These are phyloP conservation scores for Eidolon helvum DNA, from an alignment of 2,113 vertebrate species.

Conservation along the genomic window DNA sequence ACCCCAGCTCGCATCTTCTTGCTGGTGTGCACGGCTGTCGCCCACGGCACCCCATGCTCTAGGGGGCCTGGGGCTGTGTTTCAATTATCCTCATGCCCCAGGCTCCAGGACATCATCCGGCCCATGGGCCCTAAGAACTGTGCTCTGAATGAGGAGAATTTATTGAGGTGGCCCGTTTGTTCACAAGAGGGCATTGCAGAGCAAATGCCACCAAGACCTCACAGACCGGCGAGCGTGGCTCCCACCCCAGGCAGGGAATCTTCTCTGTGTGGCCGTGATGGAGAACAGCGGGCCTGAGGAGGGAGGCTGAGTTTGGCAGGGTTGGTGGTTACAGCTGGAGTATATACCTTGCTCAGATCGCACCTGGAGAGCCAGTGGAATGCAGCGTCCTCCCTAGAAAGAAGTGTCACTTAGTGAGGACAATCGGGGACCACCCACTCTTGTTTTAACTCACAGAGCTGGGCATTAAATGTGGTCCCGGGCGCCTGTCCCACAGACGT, in stretches of 20 bases:
- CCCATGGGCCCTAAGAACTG: not conserved
- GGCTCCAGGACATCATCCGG: not conserved
- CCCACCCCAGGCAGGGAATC: not conserved
- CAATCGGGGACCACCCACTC: fast-evolving
- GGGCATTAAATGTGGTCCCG: too few species aligned
- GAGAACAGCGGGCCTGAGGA: not conserved
- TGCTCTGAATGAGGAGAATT: not conserved
- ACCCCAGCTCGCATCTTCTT: too few species aligned
- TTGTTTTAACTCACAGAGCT: fast-evolving
- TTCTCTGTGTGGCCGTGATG: not conserved
- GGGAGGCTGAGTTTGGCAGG: not conserved
- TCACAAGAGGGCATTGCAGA: not conserved
- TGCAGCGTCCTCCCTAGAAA: not conserved
- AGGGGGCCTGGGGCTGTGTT: too few species aligned
- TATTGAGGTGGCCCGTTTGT: too few species aligned
- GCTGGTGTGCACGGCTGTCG: too few species aligned
- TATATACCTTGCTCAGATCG: fast-evolving
- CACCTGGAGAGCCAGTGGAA: not conserved
- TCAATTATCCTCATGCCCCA: too few species aligned
- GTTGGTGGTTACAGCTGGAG: not conserved
- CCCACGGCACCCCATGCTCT: too few species aligned
- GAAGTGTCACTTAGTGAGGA: fast-evolving
- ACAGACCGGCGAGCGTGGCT: not conserved
- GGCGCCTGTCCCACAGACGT: fast-evolving
- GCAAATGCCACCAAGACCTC: not conserved